A percentile compares a stretch with the other conserved stretches of the same genome.
Evolutionary conservation across 2,113 vertebrate genomes (phyloP).

Genomic region (Merops nubicus): DNA sequence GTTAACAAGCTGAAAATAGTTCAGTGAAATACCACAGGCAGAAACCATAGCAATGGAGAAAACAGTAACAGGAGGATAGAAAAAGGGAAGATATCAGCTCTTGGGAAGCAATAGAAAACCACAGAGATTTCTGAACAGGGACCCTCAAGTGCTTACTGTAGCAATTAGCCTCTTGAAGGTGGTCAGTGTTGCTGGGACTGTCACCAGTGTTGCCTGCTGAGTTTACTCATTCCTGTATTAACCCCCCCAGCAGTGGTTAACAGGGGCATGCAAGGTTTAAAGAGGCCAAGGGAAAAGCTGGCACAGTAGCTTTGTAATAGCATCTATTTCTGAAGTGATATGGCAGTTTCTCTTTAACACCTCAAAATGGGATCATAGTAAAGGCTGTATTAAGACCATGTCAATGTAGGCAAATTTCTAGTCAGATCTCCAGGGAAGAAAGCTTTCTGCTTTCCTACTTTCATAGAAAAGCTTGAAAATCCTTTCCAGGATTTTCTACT

Average conservation of each 20-base stretch:
- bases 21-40: neutral
- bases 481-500: neutral
- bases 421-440: neutral
- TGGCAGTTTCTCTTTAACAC: neutral
- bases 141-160: neutral
- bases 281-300: neutral
- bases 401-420: neutral
- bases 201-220: neutral
- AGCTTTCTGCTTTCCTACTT: neutral
- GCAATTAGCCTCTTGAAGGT: neutral
- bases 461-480: neutral
- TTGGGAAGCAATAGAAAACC: neutral
- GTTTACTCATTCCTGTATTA: slow-evolving; percentile 16
- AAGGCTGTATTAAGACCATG: neutral
- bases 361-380: neutral
- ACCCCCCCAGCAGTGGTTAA: neutral
- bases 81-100: neutral
- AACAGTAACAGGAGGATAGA: neutral
- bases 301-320: neutral
- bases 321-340: neutral
- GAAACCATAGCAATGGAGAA: neutral
- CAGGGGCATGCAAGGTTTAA: neutral
- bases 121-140: neutral
- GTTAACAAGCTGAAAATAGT: neutral
- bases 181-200: neutral